Evolutionary conservation across 2,113 vertebrate genomes (phyloP), one percentile per base, ranked within the genome.

Genomic region (Theropithecus gelada): DNA sequence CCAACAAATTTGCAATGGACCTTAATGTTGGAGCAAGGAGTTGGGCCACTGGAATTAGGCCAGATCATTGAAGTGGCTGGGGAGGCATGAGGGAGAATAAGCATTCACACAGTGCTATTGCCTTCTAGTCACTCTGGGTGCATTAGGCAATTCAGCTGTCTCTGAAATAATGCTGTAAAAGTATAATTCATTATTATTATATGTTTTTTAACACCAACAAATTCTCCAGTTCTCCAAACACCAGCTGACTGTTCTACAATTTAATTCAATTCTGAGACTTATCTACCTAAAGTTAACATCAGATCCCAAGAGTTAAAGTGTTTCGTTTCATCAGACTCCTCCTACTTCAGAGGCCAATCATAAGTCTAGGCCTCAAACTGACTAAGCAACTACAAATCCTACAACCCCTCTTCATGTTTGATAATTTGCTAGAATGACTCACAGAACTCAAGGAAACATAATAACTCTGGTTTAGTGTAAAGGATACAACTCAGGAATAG

Each of bases 131-230:
- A 64, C 38, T 64, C 35, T 13, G 14, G 6, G 10, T 66, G 23
- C 50, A 16, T 96, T 50, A 27, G 25, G 86, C 16, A 43, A 45
- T 72, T 55, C 89, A 78, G 10, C 43, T 96, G 57, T 30, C 68
- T 94, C 94, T 83, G 87, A 88, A 95, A 73, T 88, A 59, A 92
- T 80, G n/a, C 32, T 80, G 1, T 64, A 45, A 95, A 87, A 0
- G 8, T 52, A 0, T 32, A 35, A 55, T 38, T 59, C 64, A 10
- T 48, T 84, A 12, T 59, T 79, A 38, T 40, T 32, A 25, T 27
- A 22, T 64, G 22, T 81, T 75, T 86, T 61, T 11, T 18, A 55
- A 73, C 30, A 68, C 55, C 6, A 57, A 40, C 35, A 40, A 48
- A 66, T 48, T 93, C 17, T 86, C 52, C 35, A 72, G 23, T 88